Conservation (phyloP, 2,888 invertebrate species). For the Ceratothoa steindachneri region DNA sequence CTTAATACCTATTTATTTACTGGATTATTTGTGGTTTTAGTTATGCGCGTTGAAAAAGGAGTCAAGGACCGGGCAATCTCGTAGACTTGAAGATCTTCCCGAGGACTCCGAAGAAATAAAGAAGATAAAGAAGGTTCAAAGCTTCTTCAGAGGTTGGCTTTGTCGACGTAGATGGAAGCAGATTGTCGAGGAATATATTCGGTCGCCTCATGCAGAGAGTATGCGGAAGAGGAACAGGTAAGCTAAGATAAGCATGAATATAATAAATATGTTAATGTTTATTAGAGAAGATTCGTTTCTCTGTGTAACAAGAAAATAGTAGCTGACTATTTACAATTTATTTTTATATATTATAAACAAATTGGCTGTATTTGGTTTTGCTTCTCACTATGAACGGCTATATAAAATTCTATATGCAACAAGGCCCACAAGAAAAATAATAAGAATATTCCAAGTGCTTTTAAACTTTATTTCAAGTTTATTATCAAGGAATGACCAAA, state of each 20-base stretch:
- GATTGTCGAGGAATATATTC: constrained; percentile 89
- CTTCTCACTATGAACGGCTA: too few species aligned
- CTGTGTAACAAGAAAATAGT: not conserved
- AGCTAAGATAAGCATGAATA: too few species aligned
- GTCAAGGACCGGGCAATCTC: constrained; percentile 59
- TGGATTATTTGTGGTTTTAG: constrained; percentile 55
- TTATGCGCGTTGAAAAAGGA: constrained; percentile 76
- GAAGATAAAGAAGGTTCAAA: constrained; percentile 79
- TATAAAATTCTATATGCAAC: too few species aligned
- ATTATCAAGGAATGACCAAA: too few species aligned
- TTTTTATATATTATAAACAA: too few species aligned
- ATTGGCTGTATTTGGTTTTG: too few species aligned
- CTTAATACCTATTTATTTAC: not conserved
- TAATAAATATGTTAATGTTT: not conserved
- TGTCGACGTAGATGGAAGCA: constrained; percentile 89
- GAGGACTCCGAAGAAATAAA: constrained; percentile 68
- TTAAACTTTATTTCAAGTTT: too few species aligned
- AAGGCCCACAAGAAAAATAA: too few species aligned
- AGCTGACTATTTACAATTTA: not conserved
- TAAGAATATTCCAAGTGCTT: too few species aligned
- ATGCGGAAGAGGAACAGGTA: constrained; percentile 87
- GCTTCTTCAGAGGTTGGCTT: constrained; percentile 89
- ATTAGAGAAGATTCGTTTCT: not conserved
- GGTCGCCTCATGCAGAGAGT: constrained; percentile 87
- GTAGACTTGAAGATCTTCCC: constrained; percentile 41